phyloP scores from a whole-genome alignment of 2,888 invertebrate genomes.

The Panzeria rudis region DNA sequence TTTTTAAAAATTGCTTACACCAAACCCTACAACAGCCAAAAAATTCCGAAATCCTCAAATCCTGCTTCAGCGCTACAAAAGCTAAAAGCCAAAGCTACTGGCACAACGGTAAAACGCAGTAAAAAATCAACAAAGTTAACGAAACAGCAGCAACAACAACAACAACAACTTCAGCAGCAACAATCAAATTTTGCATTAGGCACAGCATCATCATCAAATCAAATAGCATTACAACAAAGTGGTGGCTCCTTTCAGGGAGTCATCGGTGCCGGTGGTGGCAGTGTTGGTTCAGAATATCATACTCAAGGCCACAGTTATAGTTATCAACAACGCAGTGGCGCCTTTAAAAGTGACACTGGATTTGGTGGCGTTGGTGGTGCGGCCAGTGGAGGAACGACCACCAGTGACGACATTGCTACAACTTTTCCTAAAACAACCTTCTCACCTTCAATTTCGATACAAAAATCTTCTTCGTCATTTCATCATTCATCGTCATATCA shows the following conservation, averaged over 20 bases:
- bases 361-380: conserved; percentile 77
- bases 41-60: conserved; percentile 82
- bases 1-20: conserved; percentile 73
- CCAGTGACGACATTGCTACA: conserved; percentile 62
- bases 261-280: conserved; percentile 56
- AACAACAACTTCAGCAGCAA: conserved; percentile 54
- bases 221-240: conserved; percentile 62
- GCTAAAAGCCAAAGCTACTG: conserved; percentile 81
- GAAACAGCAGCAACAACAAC: conserved; percentile 53
- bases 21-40: conserved; percentile 76
- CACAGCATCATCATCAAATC: conserved; percentile 68
- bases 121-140: conserved; percentile 73
- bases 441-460: conserved; percentile 59
- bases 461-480: conserved; percentile 63
- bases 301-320: conserved; percentile 69
- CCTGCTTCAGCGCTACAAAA: conserved; percentile 80
- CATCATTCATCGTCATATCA: conserved; percentile 62
- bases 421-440: conserved; percentile 67
- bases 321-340: conserved; percentile 80
- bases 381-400: conserved; percentile 63
- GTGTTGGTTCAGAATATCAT: conserved; percentile 63
- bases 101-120: conserved; percentile 76
- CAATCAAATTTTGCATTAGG: conserved; percentile 60
- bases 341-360: conserved; percentile 77
- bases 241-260: conserved; percentile 72